Percentiles rank a stretch among this genome's conserved stretches.
These are phyloP conservation scores for Copsychus sechellarum DNA, from an alignment of 2,113 vertebrate species.

Conservation along the genomic window DNA sequence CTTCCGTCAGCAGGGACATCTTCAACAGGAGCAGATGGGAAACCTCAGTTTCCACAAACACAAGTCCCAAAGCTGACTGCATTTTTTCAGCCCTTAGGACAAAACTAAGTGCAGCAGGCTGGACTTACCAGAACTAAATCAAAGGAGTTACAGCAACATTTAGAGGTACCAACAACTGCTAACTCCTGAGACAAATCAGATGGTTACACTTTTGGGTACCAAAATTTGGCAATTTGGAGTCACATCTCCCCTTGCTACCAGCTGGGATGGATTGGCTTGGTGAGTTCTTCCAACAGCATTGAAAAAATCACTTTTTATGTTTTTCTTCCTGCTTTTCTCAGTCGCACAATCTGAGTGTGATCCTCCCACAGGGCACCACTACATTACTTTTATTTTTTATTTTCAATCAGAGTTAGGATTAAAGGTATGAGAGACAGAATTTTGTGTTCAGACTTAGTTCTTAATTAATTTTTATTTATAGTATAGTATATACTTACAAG, in stretches of 20 bases:
- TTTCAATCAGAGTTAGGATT: too few species aligned
- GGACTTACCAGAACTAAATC: neutral
- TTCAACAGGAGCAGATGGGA: neutral
- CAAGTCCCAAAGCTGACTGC: neutral
- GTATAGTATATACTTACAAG: too few species aligned
- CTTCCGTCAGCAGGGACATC: neutral
- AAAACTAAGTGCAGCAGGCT: neutral
- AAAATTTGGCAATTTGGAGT: neutral
- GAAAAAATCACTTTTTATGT: neutral
- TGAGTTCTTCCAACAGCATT: fast-evolving
- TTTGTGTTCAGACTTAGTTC: too few species aligned
- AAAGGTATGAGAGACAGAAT: too few species aligned
- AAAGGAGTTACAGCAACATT: neutral
- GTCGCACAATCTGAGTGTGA: too few species aligned
- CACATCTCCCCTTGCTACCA: neutral
- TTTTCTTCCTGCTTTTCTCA: neutral
- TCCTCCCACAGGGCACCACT: too few species aligned
- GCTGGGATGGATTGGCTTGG: neutral
- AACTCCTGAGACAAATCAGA: neutral
- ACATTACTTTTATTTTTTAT: too few species aligned
- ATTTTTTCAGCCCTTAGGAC: neutral
- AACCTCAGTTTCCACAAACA: neutral
- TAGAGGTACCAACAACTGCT: neutral
- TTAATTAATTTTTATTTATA: too few species aligned
- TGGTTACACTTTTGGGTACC: neutral